These are phyloP conservation scores for Nothobranchius kuhntae DNA, from an alignment of 2,113 vertebrate species.

Conservation along the genomic window DNA sequence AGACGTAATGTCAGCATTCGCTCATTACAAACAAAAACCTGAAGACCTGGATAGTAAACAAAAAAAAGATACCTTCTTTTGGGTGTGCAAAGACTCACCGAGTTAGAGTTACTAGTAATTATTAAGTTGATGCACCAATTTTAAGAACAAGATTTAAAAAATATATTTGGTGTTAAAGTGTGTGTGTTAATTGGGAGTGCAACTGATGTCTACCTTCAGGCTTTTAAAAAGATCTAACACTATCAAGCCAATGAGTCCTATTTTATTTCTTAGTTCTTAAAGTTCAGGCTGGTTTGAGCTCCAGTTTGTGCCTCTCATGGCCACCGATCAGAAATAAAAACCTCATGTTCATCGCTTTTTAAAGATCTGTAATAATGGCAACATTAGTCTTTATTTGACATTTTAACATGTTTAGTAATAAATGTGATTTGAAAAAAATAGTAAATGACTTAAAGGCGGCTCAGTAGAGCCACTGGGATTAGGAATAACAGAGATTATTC, in stretches of 20 bases:
- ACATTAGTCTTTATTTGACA: too few species aligned
- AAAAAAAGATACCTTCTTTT: constrained; percentile 21
- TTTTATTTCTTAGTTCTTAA: constrained; percentile 7
- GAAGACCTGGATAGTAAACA: constrained; percentile 13
- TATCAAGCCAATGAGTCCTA: constrained; percentile 10
- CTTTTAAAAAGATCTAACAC: background rate
- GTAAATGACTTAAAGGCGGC: too few species aligned
- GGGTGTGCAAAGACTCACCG: constrained; percentile 20
- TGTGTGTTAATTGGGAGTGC: constrained; percentile 33
- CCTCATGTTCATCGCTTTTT: background rate
- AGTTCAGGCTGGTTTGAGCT: background rate
- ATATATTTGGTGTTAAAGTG: constrained; percentile 26
- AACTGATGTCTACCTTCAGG: constrained; percentile 10
- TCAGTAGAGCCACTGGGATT: too few species aligned
- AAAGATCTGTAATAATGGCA: background rate
- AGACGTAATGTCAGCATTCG: constrained; percentile 20
- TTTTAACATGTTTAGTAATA: too few species aligned
- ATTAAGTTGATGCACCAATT: constrained; percentile 21
- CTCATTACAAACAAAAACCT: constrained; percentile 18
- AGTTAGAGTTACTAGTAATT: constrained; percentile 42
- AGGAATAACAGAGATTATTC: too few species aligned
- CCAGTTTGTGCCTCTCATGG: background rate
- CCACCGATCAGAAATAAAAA: constrained; percentile 3
- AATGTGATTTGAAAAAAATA: too few species aligned
- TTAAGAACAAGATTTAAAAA: constrained; percentile 19